A percentile compares a stretch with the other conserved stretches of the same genome.
Evolutionary conservation across 2,888 invertebrate species (phyloP).

Genomic region (Rhagophthalmus giganteus): DNA sequence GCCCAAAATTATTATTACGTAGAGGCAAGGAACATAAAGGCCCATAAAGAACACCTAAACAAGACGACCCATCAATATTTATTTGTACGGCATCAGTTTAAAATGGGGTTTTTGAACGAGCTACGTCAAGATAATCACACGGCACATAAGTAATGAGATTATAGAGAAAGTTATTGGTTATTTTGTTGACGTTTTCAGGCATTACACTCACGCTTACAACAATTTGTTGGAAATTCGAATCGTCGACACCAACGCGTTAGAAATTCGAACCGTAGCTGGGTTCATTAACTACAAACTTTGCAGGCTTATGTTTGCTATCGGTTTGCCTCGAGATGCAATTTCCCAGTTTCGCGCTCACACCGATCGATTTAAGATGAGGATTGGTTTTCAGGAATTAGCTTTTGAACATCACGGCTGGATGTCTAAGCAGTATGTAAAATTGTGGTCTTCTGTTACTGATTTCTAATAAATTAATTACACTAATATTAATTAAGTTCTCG

Average conservation of each 20-base stretch:
- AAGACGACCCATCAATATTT: constrained; percentile 89
- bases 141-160: constrained; percentile 69
- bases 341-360: constrained; percentile 91
- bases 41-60: constrained; percentile 87
- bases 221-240: constrained; percentile 86
- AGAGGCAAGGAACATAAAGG: constrained; percentile 82
- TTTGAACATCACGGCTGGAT: constrained; percentile 98
- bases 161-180: neutral
- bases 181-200: constrained; percentile 56
- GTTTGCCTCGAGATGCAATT: constrained; percentile 91
- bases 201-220: constrained; percentile 87
- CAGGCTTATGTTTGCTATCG: constrained; percentile 83
- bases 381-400: constrained; percentile 80
- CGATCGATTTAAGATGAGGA: constrained; percentile 80
- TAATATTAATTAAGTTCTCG: no score
- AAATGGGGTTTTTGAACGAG: constrained; percentile 94
- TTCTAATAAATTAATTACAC: no score
- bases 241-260: constrained; percentile 87
- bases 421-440: constrained; percentile 85
- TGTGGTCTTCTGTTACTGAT: no score
- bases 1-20: constrained; percentile 91
- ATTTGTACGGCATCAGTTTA: constrained; percentile 94
- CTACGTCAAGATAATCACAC: constrained; percentile 85
- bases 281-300: constrained; percentile 96
- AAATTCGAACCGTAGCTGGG: constrained; percentile 93